A percentile compares a stretch with the other conserved stretches of the same genome.
These are phyloP conservation scores for Hycleus cichorii DNA, from an alignment of 1,140 invertebrate genomes.

Conservation along the genomic window DNA sequence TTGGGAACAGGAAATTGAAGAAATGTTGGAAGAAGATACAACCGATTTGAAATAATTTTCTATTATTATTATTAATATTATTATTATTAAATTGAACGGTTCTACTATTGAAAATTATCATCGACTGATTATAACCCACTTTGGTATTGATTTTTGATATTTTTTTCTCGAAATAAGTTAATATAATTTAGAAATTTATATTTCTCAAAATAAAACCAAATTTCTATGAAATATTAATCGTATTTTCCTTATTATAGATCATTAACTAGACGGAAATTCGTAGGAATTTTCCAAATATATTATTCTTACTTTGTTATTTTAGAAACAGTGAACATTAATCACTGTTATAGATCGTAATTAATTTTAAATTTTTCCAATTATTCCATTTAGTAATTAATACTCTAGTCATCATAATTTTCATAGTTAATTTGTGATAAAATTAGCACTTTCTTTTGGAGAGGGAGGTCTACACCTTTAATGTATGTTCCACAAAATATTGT, in stretches of 20 bases:
- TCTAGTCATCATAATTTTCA: neutral
- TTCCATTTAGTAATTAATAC: slow-evolving; percentile 10
- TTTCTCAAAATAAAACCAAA: neutral
- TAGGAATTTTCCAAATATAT: too few relatives aligned
- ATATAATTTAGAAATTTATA: neutral
- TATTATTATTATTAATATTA: neutral
- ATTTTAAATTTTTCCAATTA: slow-evolving; percentile 3
- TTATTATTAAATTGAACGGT: neutral
- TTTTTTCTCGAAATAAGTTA: neutral
- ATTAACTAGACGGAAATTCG: too few relatives aligned
- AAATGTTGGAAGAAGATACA: slow-evolving; percentile 36
- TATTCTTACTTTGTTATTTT: too few relatives aligned
- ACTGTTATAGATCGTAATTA: too few relatives aligned
- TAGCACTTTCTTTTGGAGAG: too few relatives aligned
- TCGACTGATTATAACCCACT: slow-evolving; percentile 11
- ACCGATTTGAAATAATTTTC: slow-evolving; percentile 34
- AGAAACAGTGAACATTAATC: too few relatives aligned
- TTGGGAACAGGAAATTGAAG: slow-evolving; percentile 38
- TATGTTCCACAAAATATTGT: slow-evolving; percentile 1
- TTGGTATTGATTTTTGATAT: slow-evolving; percentile 4
- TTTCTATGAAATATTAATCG: too few relatives aligned
- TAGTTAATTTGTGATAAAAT: too few relatives aligned
- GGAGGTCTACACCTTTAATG: too few relatives aligned
- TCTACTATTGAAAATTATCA: slow-evolving; percentile 3
- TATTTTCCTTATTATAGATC: too few relatives aligned